Conservation (phyloP, 2,797 vertebrate species). For the Sebastes elongatus region DNA sequence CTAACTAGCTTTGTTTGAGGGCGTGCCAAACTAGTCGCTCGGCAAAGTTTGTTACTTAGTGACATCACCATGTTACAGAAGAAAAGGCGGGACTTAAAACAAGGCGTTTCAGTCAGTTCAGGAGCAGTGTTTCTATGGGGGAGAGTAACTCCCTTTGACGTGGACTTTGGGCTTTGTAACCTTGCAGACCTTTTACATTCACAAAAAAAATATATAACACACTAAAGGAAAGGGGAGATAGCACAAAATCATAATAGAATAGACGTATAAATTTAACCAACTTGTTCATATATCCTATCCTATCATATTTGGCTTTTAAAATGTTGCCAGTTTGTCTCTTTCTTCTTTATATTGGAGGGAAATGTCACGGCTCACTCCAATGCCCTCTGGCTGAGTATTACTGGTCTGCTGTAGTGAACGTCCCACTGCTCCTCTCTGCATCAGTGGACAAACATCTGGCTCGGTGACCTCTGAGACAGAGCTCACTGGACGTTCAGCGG, state of each 20-base stretch:
- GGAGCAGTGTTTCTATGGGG: too few relatives aligned
- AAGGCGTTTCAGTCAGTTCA: too few relatives aligned
- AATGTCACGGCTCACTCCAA: constrained; percentile 8
- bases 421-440: constrained; percentile 41
- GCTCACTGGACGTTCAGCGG: constrained; percentile 12
- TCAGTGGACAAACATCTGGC: constrained; percentile 61
- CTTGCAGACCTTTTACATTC: not conserved
- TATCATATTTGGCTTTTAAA: not conserved
- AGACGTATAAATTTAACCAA: not conserved
- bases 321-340: not conserved
- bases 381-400: constrained; percentile 18
- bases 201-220: not conserved
- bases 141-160: too few relatives aligned
- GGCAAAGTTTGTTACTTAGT: not conserved
- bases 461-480: constrained; percentile 38
- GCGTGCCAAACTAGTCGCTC: not conserved
- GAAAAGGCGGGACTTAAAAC: not conserved
- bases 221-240: not conserved
- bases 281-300: not conserved
- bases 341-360: not conserved
- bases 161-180: too few relatives aligned
- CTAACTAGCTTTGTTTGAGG: not conserved
- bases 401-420: constrained; percentile 1
- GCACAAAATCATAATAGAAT: not conserved
- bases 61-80: not conserved